Base-by-base conservation (phyloP, 2,113 vertebrate species). In the Siphamia tubifer region DNA sequence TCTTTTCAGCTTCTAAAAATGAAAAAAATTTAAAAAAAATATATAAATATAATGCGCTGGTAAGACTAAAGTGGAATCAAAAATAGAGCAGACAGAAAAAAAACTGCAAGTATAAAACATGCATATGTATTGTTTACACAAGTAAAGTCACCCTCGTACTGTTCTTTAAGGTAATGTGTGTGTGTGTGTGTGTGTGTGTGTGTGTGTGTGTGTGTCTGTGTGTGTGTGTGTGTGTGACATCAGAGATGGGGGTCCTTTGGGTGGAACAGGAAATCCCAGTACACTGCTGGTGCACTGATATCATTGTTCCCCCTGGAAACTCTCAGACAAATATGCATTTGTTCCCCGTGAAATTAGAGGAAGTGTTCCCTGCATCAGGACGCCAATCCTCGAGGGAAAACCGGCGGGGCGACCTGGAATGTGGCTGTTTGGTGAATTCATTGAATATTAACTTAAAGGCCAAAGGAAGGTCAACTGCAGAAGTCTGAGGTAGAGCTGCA, bases 251-350 rank as follows among this genome's bases (percentile, higher is more conserved):
- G 34, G 58, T 52, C 55, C 56, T 78, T 34, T 42, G 66, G 51
- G 57, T 71, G 68, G 24, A 48, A 67, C 80, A 89, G 87, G 84
- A 91, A 83, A 73, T 79, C 63, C 43, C 68, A 32, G 25, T 35
- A 39, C 47, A 3, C 74, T 66, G 51, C 8, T 49, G 62, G 66
- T 82, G 63, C 4, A 16, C 73, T 84, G 80, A 86, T 82, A 73
- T 79, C 72, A 84, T 90, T 89, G 89, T 88, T 90, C 76, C 83
- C 74, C 32, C 47, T 77, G 69, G 74, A 84, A 79, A 84, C 81
- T 68, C 45, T 27, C 43, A 65, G 40, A 77, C 65, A 79, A 79
- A 74, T 38, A 65, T 21, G 15, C 62, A 70, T 87, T 84, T 81
- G 57, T 85, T 89, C 77, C 79, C 63, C 3, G 20, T 87, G 68